Evolutionary conservation across 2,888 invertebrate genomes (phyloP).

Genomic region (Seira ritae): DNA sequence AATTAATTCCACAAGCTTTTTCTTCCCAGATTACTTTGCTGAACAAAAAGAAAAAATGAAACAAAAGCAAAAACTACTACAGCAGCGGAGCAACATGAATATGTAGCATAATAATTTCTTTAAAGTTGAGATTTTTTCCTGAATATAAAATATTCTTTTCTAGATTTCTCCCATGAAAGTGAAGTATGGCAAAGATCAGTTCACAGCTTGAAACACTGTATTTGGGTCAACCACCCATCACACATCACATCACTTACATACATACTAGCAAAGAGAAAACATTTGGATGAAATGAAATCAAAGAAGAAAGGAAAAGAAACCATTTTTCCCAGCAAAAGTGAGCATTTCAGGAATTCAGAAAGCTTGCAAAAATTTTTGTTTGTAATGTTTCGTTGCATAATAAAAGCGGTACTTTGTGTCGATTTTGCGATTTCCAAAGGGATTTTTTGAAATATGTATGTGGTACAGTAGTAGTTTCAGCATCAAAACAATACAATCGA

Average conservation of each 20-base stretch:
- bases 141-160: neutral
- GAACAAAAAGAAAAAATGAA: neutral
- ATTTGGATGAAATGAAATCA: neutral
- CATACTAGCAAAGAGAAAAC: neutral
- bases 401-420: too few species aligned
- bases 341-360: conserved; percentile 12
- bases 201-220: conserved; percentile 12
- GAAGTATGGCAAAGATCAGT: neutral
- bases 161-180: neutral
- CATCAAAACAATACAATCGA: too few species aligned
- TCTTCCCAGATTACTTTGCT: neutral
- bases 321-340: conserved; percentile 6
- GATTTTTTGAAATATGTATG: too few species aligned
- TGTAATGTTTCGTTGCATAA: too few species aligned
- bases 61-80: neutral
- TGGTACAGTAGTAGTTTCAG: too few species aligned
- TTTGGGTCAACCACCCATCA: conserved; percentile 53
- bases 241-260: neutral
- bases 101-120: too few species aligned
- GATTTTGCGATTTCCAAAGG: too few species aligned
- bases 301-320: neutral
- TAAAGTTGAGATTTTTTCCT: too few species aligned
- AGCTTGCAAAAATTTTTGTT: too few species aligned
- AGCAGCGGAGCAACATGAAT: too few species aligned
- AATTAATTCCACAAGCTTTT: too few species aligned